These are phyloP conservation scores for Pangasianodon gigas DNA, from an alignment of 2,113 vertebrate genomes.

Conservation along the genomic window DNA sequence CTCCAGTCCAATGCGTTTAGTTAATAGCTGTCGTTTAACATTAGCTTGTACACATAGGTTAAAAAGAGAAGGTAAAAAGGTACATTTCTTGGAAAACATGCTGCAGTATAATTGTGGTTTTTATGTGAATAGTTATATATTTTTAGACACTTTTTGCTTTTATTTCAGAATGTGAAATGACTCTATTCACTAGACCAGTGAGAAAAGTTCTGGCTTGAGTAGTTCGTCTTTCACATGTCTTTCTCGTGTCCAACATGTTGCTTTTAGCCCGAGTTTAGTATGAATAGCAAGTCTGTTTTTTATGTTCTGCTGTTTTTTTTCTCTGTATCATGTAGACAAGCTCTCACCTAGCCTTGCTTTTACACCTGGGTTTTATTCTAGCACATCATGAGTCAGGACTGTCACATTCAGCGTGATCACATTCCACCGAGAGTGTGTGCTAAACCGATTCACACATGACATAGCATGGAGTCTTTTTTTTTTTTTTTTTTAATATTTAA, in stretches of 20 bases:
- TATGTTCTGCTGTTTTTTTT: neutral
- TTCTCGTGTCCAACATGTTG: neutral
- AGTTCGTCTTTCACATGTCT: neutral
- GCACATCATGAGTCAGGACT: conserved; percentile 9
- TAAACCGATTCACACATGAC: neutral
- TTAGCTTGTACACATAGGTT: neutral
- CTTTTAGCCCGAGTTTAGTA: neutral
- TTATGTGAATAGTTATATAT: neutral
- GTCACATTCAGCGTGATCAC: neutral
- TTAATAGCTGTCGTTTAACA: neutral
- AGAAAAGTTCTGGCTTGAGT: neutral
- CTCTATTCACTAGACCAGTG: neutral
- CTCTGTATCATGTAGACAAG: neutral
- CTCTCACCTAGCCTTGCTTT: neutral
- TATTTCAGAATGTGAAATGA: neutral
- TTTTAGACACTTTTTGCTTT: neutral
- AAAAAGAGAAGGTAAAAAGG: neutral
- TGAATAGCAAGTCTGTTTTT: neutral
- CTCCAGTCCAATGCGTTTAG: neutral
- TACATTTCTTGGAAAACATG: neutral
- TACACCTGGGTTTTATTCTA: neutral
- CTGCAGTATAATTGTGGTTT: neutral
- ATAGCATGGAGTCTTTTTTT: neutral
- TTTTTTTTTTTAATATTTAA: neutral
- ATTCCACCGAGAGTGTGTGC: neutral